Base-by-base conservation (phyloP, 2,888 invertebrate species). In the Didymodactylos carnosus region DNA sequence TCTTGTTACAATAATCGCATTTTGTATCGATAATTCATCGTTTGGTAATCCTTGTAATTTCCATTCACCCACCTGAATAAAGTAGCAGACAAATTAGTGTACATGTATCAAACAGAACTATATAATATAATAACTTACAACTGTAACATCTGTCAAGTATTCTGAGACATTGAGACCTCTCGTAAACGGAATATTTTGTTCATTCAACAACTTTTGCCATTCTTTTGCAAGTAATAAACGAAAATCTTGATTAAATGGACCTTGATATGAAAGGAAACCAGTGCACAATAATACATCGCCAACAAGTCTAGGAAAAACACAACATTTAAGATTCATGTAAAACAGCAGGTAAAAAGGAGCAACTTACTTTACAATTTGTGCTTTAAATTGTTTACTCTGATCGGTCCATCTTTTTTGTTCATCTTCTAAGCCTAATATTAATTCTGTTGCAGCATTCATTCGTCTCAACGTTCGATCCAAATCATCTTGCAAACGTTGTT, bases 171-270 rank as follows among this genome's bases (percentile, higher is more conserved):
- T 82, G 10, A 83, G 78, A 23, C 29, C n/a, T 16, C 79, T 77
- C 3, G 82, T 80, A 77, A 80, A 81, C 3, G 82, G 83, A 70
- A 83, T 83, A 77, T 81, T 81, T 49, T 81, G 78, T 7, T 76
- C 79, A 77, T 80, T 81, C 72, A 83, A 76, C 73, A 82, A 82
- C 75, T 82, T 82, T 77, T 80, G 79, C 83, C 83, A 83, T 77
- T 80, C 81, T 77, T 81, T 81, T 78, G 79, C 79, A 39, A 83
- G 79, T 10, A 81, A 76, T 23, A 78, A 69, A 5, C 83, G 78
- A 80, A 81, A 83, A 76, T 83, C 83, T 76, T 83, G 83, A 76
- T 83, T 83, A 78, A 83, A 83, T 14, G 83, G 83, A 72, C 83
- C 83, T 70, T 82, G 80, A 78, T 83, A 83, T 7, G 82, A 82